A percentile compares a stretch with the other conserved stretches of the same genome.
phyloP scores from a whole-genome alignment of 2,113 vertebrate genomes.

The Campylomormyrus tamandua region DNA sequence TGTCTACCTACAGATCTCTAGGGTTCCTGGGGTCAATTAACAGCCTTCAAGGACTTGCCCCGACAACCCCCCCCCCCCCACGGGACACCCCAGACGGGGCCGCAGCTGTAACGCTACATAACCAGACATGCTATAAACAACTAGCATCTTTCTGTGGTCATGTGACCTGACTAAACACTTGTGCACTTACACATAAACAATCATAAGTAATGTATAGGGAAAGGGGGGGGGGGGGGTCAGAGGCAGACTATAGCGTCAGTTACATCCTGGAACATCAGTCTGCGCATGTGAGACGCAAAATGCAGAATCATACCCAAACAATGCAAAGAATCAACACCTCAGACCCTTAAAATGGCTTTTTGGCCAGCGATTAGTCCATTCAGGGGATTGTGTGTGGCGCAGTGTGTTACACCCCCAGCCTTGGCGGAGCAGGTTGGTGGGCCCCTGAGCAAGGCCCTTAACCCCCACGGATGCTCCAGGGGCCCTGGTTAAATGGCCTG shows the following conservation, averaged over 20 bases:
- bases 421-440: neutral
- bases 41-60: conserved; percentile 25
- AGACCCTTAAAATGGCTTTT: neutral
- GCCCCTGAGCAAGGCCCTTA: neutral
- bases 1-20: conserved; percentile 17
- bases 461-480: neutral
- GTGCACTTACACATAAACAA: neutral
- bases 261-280: neutral
- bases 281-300: neutral
- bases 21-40: conserved; percentile 22
- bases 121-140: neutral
- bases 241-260: neutral
- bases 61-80: neutral
- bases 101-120: neutral
- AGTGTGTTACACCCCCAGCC: neutral
- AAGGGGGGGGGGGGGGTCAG: neutral
- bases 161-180: neutral
- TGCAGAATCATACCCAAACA: too few species aligned
- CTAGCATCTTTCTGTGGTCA: neutral
- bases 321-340: neutral
- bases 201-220: neutral
- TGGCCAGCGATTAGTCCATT: neutral
- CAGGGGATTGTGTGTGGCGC: neutral
- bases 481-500: neutral
- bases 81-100: neutral